phyloP scores from a whole-genome alignment of 2,888 invertebrate genomes.

The Hypomecis atomaria region DNA sequence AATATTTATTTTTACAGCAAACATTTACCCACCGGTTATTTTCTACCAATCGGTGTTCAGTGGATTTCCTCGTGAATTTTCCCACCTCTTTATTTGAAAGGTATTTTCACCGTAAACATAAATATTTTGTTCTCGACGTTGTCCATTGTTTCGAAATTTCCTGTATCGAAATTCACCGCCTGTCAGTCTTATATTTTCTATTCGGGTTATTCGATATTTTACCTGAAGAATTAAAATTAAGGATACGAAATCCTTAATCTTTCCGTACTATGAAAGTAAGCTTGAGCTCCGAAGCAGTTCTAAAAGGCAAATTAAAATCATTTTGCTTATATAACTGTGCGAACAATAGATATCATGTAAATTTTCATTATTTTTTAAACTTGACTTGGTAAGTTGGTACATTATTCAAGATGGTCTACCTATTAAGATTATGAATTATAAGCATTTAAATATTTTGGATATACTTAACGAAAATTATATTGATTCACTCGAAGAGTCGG shows the following conservation, averaged over 20 bases:
- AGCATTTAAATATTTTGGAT: too few species aligned
- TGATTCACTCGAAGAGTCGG: too few species aligned
- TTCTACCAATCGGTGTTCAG: constrained; percentile 8
- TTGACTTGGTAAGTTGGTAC: too few species aligned
- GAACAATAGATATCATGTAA: too few species aligned
- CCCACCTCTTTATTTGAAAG: constrained; percentile 16
- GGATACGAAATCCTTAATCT: not conserved
- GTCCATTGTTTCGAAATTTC: constrained; percentile 12
- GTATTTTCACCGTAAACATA: constrained; percentile 10
- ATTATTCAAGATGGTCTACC: too few species aligned
- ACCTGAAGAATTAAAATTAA: not conserved
- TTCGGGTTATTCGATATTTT: constrained; percentile 2
- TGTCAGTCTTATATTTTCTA: constrained; percentile 9
- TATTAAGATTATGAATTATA: too few species aligned
- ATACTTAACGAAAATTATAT: too few species aligned
- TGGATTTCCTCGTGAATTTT: constrained; percentile 8
- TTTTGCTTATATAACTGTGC: too few species aligned
- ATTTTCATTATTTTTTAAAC: too few species aligned
- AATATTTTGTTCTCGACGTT: constrained; percentile 2
- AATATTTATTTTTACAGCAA: constrained; percentile 2
- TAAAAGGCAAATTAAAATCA: too few species aligned
- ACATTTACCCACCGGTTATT: constrained; percentile 1
- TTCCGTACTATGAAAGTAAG: too few species aligned
- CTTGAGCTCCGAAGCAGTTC: too few species aligned
- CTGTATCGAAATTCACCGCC: not conserved